Base-by-base conservation (phyloP, 2,797 vertebrate species). In the Crenuchus spilurus region DNA sequence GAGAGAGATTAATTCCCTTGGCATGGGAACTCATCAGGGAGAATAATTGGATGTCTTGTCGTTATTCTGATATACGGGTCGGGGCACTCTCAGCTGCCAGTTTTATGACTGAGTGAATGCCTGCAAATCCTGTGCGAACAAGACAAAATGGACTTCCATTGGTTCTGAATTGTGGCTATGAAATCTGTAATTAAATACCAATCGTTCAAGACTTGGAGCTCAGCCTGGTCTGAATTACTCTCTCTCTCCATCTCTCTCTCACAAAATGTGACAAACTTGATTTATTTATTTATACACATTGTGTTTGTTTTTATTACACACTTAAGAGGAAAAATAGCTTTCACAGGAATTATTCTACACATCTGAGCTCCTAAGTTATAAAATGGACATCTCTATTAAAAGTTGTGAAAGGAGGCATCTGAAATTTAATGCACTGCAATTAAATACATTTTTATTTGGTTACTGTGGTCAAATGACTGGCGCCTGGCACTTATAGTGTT, bases 11-110 rank as follows among this genome's bases (percentile, higher is more conserved):
- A 75, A 84, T 81, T 77, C 66, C 75, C 74, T 65, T 61, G 69
- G 70, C 76, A 79, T 77, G 61, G 72, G 70, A 79, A 77, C 76
- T 82, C 80, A 79, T 84, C 83, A 84, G 78, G 61, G 78, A 80
- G 72, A 81, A 82, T 79, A 82, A 82, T 79, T 82, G 76, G 77
- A 80, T 73, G 71, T 30, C 75, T 74, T 75, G 78, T 74, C 76
- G 26, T 80, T 80, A 70, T 63, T 70, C 75, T 78, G 70, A 84
- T 76, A 78, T 76, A 78, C 57, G 41, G 52, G 73, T 80, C 75
- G 61, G 49, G 35, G 26, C 42, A 16, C 58, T 73, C 65, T 54
- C 28, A 67, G 72, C 77, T 76, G 75, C 37, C 73, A 74, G 71
- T 37, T 76, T 76, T 82, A 63, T 51, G 66, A 74, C 72, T 48